Base-by-base conservation (phyloP, 2,113 vertebrate species). In the Sula dactylatra region DNA sequence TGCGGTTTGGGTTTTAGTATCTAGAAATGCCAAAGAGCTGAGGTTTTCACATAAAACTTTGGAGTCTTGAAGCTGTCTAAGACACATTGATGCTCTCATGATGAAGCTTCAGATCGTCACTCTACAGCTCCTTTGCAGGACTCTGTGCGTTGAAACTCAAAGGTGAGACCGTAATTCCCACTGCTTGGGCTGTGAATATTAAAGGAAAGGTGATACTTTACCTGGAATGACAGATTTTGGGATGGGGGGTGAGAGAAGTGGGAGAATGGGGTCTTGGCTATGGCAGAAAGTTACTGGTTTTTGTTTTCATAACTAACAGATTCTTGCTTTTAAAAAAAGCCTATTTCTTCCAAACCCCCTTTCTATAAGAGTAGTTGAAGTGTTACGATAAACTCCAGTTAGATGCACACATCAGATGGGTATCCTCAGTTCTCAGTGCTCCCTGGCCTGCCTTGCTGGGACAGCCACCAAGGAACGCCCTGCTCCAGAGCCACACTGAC, bases 21-120 rank as follows among this genome's bases (percentile, higher is more conserved):
- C 86, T 90, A 81, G 47, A 95, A 96, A 76, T 96, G 84, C 32
- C 49, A 73, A 71, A 34, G 70, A 91, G 29, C 2, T 44, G 50
- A 88, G 38, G 26, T 70, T 94, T 82, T 56, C 64, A 78, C 32
- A 36, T 44, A 26, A 70, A 93, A 80, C 40, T 61, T 52, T 3
- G 14, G 20, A 59, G 34, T 65, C 56, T 5, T 67, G 58, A 44
- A 80, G 74, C 26, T 72, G 16, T 49, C 61, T 85, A 40, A 58
- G 32, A 82, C 52, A 47, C 32, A 22, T 1, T 4, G 10, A 25
- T 84, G 36, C 3, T 87, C 25, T 58, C 16, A 22, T 42, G 29
- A 36, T 29, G 65, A 79, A 87, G 9, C 27, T 82, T 71, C 50
- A 78, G 14, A 64, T 62, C 29, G 25, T 82, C 36, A 52, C 8